These are phyloP conservation scores for Spheniscus mendiculus DNA, from an alignment of 2,113 vertebrate species.

Conservation along the genomic window DNA sequence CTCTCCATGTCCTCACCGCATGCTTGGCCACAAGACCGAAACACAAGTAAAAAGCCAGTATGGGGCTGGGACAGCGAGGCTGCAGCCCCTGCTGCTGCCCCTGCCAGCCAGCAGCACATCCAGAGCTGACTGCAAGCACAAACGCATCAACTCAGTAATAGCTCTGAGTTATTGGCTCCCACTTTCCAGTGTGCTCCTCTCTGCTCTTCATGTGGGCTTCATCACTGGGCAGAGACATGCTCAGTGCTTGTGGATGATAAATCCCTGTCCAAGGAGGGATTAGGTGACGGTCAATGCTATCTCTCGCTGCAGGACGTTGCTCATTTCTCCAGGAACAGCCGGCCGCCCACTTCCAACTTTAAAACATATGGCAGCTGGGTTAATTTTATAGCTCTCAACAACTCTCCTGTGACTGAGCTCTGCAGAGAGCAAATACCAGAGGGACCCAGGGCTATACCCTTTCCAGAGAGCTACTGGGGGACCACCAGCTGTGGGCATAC, in stretches of 20 bases:
- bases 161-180: not conserved
- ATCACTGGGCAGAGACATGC: not conserved
- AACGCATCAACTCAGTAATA: not conserved
- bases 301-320: not conserved
- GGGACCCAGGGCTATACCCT: too few relatives aligned
- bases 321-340: not conserved
- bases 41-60: not conserved
- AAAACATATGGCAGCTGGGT: not conserved
- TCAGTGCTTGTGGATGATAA: not conserved
- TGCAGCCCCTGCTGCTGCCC: not conserved
- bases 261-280: not conserved
- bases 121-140: not conserved
- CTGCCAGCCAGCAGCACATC: not conserved
- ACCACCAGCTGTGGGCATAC: too few relatives aligned
- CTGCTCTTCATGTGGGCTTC: not conserved
- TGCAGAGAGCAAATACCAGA: not conserved
- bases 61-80: not conserved
- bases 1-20: not conserved
- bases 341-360: not conserved
- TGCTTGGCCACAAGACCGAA: not conserved
- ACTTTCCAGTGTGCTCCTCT: not conserved
- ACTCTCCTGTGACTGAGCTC: not conserved
- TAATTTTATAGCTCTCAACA: not conserved
- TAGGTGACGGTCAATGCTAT: not conserved
- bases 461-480: not conserved